phyloP scores from a whole-genome alignment of 2,113 vertebrate genomes.

The Peromyscus californicus region DNA sequence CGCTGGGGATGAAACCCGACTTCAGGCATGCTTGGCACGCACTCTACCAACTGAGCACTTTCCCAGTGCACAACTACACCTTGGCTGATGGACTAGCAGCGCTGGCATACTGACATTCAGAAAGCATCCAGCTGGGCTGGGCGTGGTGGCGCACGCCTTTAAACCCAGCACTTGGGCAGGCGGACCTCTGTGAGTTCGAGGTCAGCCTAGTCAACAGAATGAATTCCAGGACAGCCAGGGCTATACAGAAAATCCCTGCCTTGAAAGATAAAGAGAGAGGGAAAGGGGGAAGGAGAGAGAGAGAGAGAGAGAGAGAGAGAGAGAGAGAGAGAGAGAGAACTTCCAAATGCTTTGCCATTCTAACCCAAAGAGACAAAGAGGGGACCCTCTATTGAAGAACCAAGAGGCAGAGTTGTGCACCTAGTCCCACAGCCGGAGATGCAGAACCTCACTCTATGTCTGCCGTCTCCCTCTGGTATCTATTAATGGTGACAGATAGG shows the following conservation, averaged over 20 bases:
- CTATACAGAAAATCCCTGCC: background rate
- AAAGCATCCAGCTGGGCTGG: background rate
- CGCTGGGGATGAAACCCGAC: background rate
- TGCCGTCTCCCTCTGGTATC: background rate
- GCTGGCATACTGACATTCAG: background rate
- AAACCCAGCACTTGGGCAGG: background rate
- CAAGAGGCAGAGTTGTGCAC: background rate
- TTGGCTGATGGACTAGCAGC: no score
- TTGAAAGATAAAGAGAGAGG: background rate
- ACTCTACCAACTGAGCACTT: background rate
- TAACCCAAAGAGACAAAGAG: background rate
- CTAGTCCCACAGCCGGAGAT: background rate
- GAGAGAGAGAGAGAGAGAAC: background rate
- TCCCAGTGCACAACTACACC: background rate
- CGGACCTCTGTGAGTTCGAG: background rate
- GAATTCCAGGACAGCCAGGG: background rate
- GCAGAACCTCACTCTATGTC: background rate
- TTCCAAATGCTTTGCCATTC: background rate
- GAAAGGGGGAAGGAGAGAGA: no score
- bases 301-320: background rate
- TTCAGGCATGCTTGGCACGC: background rate
- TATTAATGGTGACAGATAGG: background rate
- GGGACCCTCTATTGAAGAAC: background rate
- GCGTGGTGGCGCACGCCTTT: background rate
- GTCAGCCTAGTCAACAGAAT: background rate